Conservation (phyloP, 2,797 vertebrate genomes). For the Lagodon rhomboides region DNA sequence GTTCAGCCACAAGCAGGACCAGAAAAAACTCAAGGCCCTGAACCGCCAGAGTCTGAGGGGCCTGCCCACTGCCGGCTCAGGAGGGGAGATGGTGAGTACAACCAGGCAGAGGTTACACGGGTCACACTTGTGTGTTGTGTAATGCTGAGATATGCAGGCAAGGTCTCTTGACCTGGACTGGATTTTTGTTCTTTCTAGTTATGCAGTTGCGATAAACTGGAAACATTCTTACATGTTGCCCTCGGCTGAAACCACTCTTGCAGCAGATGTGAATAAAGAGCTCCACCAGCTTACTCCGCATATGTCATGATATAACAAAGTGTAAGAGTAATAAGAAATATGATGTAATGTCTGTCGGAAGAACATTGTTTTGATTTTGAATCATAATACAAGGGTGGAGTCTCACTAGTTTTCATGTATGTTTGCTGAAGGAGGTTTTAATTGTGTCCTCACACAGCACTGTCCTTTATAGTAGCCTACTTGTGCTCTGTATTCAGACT, state of each 20-base stretch:
- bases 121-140: conserved; percentile 21
- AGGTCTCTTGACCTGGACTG: conserved; percentile 35
- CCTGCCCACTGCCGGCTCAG: conserved; percentile 44
- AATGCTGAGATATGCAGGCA: conserved; percentile 23
- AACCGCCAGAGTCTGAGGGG: conserved; percentile 72
- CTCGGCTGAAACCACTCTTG: not conserved
- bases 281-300: not conserved
- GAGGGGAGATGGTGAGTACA: conserved; percentile 76
- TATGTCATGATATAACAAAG: not conserved
- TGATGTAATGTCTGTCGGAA: conserved; percentile 3
- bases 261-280: not conserved
- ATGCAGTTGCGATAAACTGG: conserved; percentile 35
- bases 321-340: not conserved
- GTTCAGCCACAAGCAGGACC: conserved; percentile 83
- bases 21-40: conserved; percentile 55
- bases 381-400: conserved; percentile 62
- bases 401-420: conserved; percentile 51
- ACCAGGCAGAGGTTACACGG: not conserved
- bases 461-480: not conserved
- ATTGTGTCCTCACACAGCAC: conserved; percentile 20
- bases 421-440: conserved; percentile 72
- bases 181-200: conserved; percentile 15
- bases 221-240: conserved; percentile 14
- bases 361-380: conserved; percentile 31
- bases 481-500: conserved; percentile 16